Evolutionary conservation across 1,140 invertebrate species (phyloP), one percentile per base, ranked within the genome.

Genomic region (Danaus melanippus): DNA sequence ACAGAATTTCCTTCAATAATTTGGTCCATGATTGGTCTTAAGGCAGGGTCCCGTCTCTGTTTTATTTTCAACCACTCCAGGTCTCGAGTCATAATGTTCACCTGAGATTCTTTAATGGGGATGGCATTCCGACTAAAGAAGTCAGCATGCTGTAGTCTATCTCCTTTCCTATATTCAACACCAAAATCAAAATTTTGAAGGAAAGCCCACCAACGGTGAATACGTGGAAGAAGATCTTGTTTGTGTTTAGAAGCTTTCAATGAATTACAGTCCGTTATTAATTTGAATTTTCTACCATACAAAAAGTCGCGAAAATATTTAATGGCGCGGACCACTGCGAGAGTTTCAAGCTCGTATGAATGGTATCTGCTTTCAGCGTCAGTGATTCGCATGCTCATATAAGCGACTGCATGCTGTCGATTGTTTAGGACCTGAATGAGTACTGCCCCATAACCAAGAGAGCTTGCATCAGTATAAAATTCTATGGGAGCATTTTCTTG

Each of bases 291-390:
- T 2, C 53, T 43, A 1, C 56, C 55, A 9, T 58, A 32, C 9
- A 54, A 48, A 12, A 58, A 62, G 21, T 50, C 43, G 9, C 55
- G 12, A 58, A 58, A 58, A 21, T 48, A 21, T 6, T 48, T 12
- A 10, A 62, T 10, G 8, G 60, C 32, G 10, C 5, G 42, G 8
- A 61, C 49, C 3, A 61, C 56, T 1, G 47, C 62, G 8, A 60
- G 42, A 9, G 58, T 61, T 46, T 65, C 58, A 12, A 61, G 53
- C 7, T 65, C 59, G 43, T 62, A 62, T 0, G 58, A 50, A 10
- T 49, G 17, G 10, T 46, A 66, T 12, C 32, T 8, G 5, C 12
- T 12, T 41, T 62, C 63, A 17, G 58, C 59, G 1, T 32, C 42
- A 10, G 63, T 47, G 2, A 56, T 66, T 21, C 56, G 53, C 10